phyloP scores from a whole-genome alignment of 1,140 invertebrate species.

The Penaeus indicus region DNA sequence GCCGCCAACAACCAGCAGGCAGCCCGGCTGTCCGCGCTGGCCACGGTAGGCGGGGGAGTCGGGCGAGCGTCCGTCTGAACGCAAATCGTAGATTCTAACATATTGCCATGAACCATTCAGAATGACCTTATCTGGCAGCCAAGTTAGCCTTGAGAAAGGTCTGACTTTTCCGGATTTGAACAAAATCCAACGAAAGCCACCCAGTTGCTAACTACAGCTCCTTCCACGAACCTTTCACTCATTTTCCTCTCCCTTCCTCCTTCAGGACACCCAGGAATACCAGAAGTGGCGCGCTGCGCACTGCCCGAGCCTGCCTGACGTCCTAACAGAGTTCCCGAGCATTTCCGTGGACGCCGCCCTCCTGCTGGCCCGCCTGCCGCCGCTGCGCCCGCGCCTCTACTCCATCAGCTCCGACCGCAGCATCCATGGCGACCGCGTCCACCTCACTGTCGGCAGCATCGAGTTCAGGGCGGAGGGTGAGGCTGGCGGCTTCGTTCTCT shows the following conservation, averaged over 20 bases:
- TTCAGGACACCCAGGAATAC: constrained; percentile 86
- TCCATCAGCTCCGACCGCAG: constrained; percentile 91
- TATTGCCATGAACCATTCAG: background rate
- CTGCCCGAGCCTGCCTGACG: constrained; percentile 88
- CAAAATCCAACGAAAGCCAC: no score
- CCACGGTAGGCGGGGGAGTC: constrained; percentile 77
- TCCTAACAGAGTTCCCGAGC: constrained; percentile 89
- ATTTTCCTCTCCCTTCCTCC: constrained; percentile 52
- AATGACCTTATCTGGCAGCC: no score
- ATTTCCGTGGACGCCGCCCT: constrained; percentile 85
- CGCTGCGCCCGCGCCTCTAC: constrained; percentile 87
- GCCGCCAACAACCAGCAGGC: constrained; percentile 83
- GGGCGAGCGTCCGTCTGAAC: background rate
- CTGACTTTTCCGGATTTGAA: no score
- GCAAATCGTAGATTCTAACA: background rate
- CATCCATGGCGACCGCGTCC: constrained; percentile 82
- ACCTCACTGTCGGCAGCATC: constrained; percentile 92
- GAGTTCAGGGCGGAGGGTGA: constrained; percentile 86
- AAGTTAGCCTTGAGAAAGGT: no score
- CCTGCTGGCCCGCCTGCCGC: constrained; percentile 84
- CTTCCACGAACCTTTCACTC: background rate
- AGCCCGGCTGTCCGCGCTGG: constrained; percentile 80
- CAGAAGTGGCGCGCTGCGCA: constrained; percentile 93
- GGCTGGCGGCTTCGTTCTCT: background rate
- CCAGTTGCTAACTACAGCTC: no score